A percentile compares a stretch with the other conserved stretches of the same genome.
Evolutionary conservation across 2,888 invertebrate species (phyloP).

Genomic region (Polylopha cassiicola): DNA sequence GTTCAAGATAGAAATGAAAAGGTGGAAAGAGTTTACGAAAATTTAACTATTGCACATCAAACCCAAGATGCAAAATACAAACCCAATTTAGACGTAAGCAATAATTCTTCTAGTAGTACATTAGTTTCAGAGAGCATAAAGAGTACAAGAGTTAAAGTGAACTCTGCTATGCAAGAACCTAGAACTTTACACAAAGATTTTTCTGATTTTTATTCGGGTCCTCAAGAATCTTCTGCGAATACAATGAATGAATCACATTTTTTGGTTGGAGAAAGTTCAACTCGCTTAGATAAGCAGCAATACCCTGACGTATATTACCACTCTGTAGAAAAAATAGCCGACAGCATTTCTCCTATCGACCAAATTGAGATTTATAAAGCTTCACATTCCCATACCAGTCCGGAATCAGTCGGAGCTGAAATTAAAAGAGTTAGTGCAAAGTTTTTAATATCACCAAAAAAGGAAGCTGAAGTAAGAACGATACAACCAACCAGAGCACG

Average conservation of each 20-base stretch:
- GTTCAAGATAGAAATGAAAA: constrained; percentile 31
- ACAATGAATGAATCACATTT: no score
- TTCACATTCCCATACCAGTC: constrained; percentile 46
- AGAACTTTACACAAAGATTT: no score
- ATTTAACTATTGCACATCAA: constrained; percentile 40
- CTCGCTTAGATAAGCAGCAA: constrained; percentile 29
- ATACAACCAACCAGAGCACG: constrained; percentile 65
- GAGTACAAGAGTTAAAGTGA: constrained; percentile 28
- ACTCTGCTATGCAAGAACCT: no score
- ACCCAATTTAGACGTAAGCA: constrained; percentile 41
- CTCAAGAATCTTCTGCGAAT: no score
- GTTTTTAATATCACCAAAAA: constrained; percentile 68
- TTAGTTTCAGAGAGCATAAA: constrained; percentile 57
- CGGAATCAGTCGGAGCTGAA: constrained; percentile 66
- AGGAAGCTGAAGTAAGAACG: constrained; percentile 66
- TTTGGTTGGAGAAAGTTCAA: no score
- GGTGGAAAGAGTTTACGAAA: constrained; percentile 63
- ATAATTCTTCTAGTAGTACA: constrained; percentile 62
- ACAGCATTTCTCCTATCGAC: constrained; percentile 50
- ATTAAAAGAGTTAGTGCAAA: constrained; percentile 68
- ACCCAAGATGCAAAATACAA: constrained; percentile 36
- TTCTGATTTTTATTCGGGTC: no score
- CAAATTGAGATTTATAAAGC: constrained; percentile 57
- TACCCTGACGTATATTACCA: constrained; percentile 67
- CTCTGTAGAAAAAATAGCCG: constrained; percentile 56